Base-by-base conservation (phyloP, 2,888 invertebrate species). In the Drosophila kambysellisi region DNA sequence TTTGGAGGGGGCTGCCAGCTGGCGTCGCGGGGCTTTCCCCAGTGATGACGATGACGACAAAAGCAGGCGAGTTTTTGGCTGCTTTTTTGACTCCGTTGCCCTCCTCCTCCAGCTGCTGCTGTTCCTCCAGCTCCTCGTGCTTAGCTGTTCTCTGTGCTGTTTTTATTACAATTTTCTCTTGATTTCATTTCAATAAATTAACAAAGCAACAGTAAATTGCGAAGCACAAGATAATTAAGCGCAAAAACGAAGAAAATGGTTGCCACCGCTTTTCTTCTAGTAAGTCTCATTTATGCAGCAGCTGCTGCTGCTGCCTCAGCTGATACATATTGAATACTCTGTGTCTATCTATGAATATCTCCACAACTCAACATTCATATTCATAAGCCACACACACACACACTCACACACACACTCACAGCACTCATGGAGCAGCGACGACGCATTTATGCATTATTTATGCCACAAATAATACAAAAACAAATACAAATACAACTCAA, bases 171-270 rank as follows among this genome's bases (percentile, higher is more conserved):
- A 81, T 83, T 85, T 85, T 79, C 76, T 87, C 77, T 87, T 79
- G 84, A 87, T 81, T 87, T 84, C 74, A 88, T 89, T 89, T 88
- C 82, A 89, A 91, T 89, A 86, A 90, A 91, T 89, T 91, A 91
- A 82, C 81, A 82, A 81, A 83, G 79, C 74, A 85, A 84, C 70
- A 73, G 75, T 81, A 81, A 85, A 86, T 79, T 87, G 81, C 73
- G 79, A 39, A 70, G 60, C 63, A 70, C 79, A 74, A 73, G 66
- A 82, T 82, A 81, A 82, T 83, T 81, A 82, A 83, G 67, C 74
- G 70, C 67, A 72, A 73, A 83, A 81, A 70, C 56, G 52, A 74
- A 57, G 78, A 81, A 83, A 72, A 81, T 67, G 66, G 61, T 71
- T 72, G 52, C 64, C 76, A 51, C 37, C 69, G 48, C 32, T 20